These are phyloP conservation scores for Gymnothorax reevesii DNA, from an alignment of 2,797 vertebrate genomes.

Conservation along the genomic window DNA sequence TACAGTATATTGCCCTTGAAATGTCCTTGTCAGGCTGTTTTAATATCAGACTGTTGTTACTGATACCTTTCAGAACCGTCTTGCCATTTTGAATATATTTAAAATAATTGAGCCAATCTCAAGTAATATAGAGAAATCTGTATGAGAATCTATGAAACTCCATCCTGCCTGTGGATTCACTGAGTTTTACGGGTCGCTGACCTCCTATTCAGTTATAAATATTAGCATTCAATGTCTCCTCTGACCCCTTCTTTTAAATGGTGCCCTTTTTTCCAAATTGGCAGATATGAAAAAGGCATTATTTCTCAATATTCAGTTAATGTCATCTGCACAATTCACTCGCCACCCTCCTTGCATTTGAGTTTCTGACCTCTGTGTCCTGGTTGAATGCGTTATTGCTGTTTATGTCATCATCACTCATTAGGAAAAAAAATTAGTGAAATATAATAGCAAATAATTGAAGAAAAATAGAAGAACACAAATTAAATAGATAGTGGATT, in stretches of 20 bases:
- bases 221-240: not conserved
- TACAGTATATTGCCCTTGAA: not conserved
- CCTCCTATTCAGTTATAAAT: not conserved
- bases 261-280: not conserved
- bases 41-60: not conserved
- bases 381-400: not conserved
- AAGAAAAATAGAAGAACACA: not conserved
- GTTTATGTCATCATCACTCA: not conserved
- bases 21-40: slow-evolving; percentile 7
- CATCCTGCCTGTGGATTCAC: not conserved
- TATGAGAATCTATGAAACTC: slow-evolving; percentile 1
- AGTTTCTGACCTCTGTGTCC: not conserved
- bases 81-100: not conserved
- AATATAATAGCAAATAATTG: not conserved
- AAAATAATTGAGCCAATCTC: not conserved
- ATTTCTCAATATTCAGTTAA: not conserved
- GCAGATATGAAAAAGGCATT: not conserved
- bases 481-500: not conserved
- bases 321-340: not conserved
- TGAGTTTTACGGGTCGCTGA: not conserved
- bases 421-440: not conserved
- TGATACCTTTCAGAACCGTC: slow-evolving; percentile 5
- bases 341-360: not conserved
- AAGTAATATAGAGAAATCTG: not conserved
- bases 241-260: not conserved